Conservation (phyloP, 2,888 invertebrate genomes). For the Drosophila flavopinicola region DNA sequence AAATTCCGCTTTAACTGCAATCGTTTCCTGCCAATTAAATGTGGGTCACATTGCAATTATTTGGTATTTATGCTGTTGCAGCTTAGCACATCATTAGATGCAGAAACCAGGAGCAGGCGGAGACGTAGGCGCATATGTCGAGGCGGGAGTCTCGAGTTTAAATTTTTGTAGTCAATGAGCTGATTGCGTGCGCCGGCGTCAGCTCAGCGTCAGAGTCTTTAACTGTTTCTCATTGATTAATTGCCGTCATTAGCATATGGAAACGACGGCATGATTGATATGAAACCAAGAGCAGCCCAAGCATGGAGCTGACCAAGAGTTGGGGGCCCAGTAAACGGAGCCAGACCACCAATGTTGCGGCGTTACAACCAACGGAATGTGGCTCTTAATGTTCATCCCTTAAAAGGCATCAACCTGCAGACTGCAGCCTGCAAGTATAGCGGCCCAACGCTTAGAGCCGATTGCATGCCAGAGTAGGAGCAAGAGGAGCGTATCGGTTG, state of each 20-base stretch:
- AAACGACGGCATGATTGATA: slow-evolving; percentile 70
- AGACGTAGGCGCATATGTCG: background rate
- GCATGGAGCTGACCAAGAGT: slow-evolving; percentile 17
- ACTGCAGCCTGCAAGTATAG: slow-evolving; percentile 43
- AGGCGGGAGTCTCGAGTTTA: background rate
- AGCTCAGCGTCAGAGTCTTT: slow-evolving; percentile 35
- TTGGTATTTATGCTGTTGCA: slow-evolving; percentile 29
- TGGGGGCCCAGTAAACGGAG: slow-evolving; percentile 17
- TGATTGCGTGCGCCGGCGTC: slow-evolving; percentile 61
- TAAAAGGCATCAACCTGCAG: slow-evolving; percentile 46
- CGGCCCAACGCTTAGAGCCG: slow-evolving; percentile 48
- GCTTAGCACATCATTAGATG: slow-evolving; percentile 72
- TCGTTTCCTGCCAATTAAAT: slow-evolving; percentile 57
- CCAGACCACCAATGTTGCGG: slow-evolving; percentile 42
- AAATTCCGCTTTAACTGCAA: background rate
- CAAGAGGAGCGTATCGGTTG: background rate
- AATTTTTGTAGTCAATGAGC: slow-evolving; percentile 54
- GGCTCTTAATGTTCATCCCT: slow-evolving; percentile 60
- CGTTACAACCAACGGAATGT: slow-evolving; percentile 30
- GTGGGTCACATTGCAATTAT: slow-evolving; percentile 67
- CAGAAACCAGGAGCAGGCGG: background rate
- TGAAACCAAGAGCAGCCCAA: slow-evolving; percentile 33
- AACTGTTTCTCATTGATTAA: slow-evolving; percentile 79
- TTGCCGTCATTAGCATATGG: slow-evolving; percentile 78
- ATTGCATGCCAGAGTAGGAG: slow-evolving; percentile 34